These are phyloP conservation scores for Hypomecis punctinalis DNA, from an alignment of 2,888 invertebrate species.

Conservation along the genomic window DNA sequence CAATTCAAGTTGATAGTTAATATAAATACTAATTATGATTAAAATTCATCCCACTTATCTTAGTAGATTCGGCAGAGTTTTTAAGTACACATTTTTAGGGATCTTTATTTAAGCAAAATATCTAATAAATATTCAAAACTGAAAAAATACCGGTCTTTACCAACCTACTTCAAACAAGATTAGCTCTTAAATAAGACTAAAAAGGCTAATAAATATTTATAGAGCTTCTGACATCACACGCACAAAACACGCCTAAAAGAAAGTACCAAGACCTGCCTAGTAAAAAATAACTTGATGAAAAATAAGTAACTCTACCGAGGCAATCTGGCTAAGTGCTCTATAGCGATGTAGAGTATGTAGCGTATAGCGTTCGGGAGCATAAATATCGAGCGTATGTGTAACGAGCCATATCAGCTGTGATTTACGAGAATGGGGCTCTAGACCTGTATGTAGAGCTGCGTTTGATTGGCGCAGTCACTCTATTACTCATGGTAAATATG, in stretches of 20 bases:
- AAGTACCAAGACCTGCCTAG: conserved; percentile 8
- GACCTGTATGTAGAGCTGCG: conserved; percentile 3
- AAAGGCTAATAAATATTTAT: background rate
- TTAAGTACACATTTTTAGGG: no score
- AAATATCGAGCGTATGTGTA: conserved; percentile 35
- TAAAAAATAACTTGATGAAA: conserved; percentile 18
- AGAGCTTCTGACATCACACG: background rate
- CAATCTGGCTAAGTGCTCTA: conserved; percentile 42
- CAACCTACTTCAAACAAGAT: background rate
- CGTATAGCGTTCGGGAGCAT: conserved; percentile 29
- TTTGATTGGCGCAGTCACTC: conserved; percentile 10
- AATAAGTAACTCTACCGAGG: conserved; percentile 35
- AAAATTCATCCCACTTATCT: no score
- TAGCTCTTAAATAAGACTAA: background rate
- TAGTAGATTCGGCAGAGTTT: no score
- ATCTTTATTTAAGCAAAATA: no score
- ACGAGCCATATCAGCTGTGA: conserved; percentile 32
- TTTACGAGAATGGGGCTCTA: conserved; percentile 20
- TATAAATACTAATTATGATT: no score
- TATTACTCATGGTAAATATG: background rate
- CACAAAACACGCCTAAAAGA: background rate
- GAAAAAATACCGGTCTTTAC: background rate
- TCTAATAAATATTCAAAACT: no score
- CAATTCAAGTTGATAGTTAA: no score
- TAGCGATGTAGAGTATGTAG: conserved; percentile 22